phyloP scores from a whole-genome alignment of 2,113 vertebrate genomes.

The Rhabdornis inornatus region DNA sequence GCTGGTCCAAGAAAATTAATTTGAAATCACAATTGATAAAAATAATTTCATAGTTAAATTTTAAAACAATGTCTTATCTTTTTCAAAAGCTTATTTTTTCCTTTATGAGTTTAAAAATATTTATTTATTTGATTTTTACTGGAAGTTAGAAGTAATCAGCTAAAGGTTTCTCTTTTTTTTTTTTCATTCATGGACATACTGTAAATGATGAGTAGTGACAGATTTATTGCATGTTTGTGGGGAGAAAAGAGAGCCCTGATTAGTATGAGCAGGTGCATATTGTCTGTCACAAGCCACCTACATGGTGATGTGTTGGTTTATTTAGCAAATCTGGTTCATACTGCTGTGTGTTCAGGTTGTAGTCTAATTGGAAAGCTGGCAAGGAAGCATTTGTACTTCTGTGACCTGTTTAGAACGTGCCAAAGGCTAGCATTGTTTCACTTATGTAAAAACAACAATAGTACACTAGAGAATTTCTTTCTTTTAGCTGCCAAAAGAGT shows the following conservation, averaged over 20 bases:
- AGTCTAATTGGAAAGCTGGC: neutral
- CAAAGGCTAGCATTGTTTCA: neutral
- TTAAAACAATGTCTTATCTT: neutral
- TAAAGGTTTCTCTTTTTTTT: neutral
- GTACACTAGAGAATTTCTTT: neutral
- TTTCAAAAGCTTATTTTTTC: neutral
- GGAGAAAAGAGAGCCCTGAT: neutral
- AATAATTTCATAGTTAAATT: neutral
- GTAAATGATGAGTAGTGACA: neutral
- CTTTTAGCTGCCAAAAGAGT: neutral
- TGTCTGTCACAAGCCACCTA: neutral
- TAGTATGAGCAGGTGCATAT: neutral
- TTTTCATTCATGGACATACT: neutral
- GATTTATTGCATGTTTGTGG: neutral
- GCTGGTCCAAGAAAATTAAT: neutral
- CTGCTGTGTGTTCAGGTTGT: neutral
- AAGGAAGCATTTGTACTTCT: neutral
- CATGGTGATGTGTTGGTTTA: neutral
- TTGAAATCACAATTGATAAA: neutral
- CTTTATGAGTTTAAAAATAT: neutral
- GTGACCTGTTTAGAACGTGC: neutral
- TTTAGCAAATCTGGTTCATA: neutral
- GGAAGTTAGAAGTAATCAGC: neutral
- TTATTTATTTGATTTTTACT: neutral
- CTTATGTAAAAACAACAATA: neutral